Percentiles rank a stretch among this genome's conserved stretches.
phyloP scores from a whole-genome alignment of 2,113 vertebrate genomes.

The Ia io region DNA sequence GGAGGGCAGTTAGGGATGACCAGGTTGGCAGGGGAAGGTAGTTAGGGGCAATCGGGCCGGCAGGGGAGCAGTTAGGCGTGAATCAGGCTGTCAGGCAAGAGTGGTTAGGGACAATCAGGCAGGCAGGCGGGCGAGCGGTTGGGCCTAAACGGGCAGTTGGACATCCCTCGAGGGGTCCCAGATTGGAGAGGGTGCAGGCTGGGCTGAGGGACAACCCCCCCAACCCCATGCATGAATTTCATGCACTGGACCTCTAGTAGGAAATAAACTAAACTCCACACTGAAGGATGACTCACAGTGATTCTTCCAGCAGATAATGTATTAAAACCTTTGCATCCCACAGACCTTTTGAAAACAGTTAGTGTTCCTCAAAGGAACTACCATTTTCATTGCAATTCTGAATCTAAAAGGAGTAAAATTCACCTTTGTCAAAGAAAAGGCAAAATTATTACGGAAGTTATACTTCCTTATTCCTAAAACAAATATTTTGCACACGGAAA shows the following conservation, averaged over 20 bases:
- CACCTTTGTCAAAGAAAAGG: conserved; percentile 35
- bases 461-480: conserved; percentile 38
- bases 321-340: not conserved
- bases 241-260: not conserved
- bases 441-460: conserved; percentile 35
- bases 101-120: too few species aligned
- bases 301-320: not conserved
- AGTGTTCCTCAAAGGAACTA: not conserved
- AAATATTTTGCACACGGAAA: not conserved
- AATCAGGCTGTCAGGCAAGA: too few species aligned
- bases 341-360: not conserved
- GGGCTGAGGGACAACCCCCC: too few species aligned
- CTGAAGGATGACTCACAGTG: not conserved
- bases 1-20: too few species aligned
- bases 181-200: too few species aligned
- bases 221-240: too few species aligned
- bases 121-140: too few species aligned
- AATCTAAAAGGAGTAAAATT: conserved; percentile 14
- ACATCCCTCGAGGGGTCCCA: too few species aligned
- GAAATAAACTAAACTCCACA: not conserved
- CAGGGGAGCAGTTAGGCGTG: too few species aligned
- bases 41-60: too few species aligned
- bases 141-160: too few species aligned
- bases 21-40: too few species aligned
- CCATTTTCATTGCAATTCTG: not conserved